A percentile compares a stretch with the other conserved stretches of the same genome.
These are phyloP conservation scores for Leucoraja ocellata DNA, from an alignment of 2,797 vertebrate genomes.

Conservation along the genomic window DNA sequence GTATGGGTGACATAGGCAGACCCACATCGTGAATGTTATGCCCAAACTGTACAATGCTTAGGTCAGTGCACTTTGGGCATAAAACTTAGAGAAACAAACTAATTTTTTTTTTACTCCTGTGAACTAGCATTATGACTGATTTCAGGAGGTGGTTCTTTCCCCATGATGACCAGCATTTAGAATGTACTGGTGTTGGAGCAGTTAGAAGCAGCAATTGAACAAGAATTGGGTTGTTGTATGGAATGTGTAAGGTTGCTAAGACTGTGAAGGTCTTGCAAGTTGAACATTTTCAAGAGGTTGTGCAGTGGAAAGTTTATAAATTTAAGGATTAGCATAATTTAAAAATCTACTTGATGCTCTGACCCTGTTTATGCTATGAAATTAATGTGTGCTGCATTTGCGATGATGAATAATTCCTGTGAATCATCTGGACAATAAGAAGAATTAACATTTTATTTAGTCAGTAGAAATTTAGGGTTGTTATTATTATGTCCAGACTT, in stretches of 20 bases:
- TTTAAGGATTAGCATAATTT: background rate
- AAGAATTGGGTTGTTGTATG: background rate
- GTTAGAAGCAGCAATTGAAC: background rate
- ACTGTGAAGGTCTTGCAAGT: background rate
- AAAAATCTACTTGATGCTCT: background rate
- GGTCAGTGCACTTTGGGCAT: background rate
- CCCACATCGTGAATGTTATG: background rate
- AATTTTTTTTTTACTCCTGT: background rate
- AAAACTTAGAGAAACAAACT: background rate
- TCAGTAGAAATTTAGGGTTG: no score
- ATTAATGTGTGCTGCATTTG: no score
- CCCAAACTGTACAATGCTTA: background rate
- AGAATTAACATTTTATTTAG: no score
- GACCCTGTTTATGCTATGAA: background rate
- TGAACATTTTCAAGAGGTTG: background rate
- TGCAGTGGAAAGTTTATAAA: background rate
- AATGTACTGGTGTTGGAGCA: background rate
- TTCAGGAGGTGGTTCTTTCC: background rate
- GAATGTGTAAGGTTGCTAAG: background rate
- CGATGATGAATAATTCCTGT: no score
- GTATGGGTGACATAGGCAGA: no score
- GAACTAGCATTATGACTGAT: background rate
- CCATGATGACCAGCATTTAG: background rate
- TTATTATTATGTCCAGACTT: no score
- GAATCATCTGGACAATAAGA: no score